Base-by-base conservation (phyloP, 2,797 vertebrate genomes). In the Bovichtus diacanthus region DNA sequence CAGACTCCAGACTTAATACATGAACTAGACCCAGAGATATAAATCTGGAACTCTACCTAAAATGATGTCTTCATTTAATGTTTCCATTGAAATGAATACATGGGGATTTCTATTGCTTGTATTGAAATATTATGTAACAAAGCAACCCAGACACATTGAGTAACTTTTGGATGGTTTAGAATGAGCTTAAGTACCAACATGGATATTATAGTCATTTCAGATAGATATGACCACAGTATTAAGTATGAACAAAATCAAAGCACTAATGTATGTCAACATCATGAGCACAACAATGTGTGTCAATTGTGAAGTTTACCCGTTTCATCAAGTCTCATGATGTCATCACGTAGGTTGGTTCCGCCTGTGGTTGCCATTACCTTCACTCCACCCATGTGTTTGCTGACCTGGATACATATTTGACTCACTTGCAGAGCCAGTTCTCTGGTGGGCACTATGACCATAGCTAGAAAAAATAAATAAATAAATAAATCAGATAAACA, bases 321-420 rank as follows among this genome's bases (percentile, higher is more conserved):
- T 92, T 99, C 98, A 71, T 99, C 98, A 39, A 99, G 98, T 90
- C 98, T 97, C 97, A 99, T 97, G 88, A 99, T 99, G 90, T 99
- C 98, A 92, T 99, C 98, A 44, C 98, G 96, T 76, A 99, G 94
- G 94, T 99, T 99, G 91, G 98, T 99, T 93, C 98, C 98, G 91
- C 98, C 98, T 2, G 98, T 99, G 76, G 98, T 99, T 84, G 98
- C 98, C 98, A 99, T 99, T 80, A 99, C 98, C 95, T 99, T 99
- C 85, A 99, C 98, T 84, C 98, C 98, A 83, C 98, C 98, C 98
- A 99, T 99, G 93, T 99, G 98, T 96, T 99, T 99, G 97, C 98
- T 99, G 96, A 99, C 97, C 95, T 99, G 98, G 95, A 99, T 99
- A 93, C 97, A 98, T 95, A 99, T 99, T 94, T 99, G 98, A 95